Conservation (phyloP, 1,140 invertebrate genomes). For the Cyclina sinensis region DNA sequence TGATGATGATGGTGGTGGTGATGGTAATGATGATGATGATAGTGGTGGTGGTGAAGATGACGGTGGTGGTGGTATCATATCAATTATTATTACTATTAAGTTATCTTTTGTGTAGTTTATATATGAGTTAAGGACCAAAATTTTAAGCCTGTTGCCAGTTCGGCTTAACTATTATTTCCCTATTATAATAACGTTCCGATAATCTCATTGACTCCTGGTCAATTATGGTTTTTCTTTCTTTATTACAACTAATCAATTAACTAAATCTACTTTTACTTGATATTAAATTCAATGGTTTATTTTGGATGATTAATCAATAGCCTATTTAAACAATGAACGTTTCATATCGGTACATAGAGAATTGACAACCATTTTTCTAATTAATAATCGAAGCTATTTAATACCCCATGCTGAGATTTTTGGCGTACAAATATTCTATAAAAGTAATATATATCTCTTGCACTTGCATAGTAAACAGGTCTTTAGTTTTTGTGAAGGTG, state of each 20-base stretch:
- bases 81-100: too few relatives aligned
- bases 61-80: too few relatives aligned
- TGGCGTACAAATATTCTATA: too few relatives aligned
- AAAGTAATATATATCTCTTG: too few relatives aligned
- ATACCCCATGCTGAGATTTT: neutral
- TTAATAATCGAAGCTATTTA: neutral
- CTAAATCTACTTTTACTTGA: neutral
- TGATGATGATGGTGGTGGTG: too few relatives aligned
- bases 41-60: too few relatives aligned
- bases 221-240: neutral
- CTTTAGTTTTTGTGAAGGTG: too few relatives aligned
- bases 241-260: neutral
- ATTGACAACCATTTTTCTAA: neutral
- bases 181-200: neutral
- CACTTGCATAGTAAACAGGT: too few relatives aligned
- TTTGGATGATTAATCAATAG: neutral
- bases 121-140: too few relatives aligned
- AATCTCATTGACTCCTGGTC: slow-evolving; percentile 4
- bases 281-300: neutral
- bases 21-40: too few relatives aligned
- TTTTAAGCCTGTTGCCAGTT: too few relatives aligned
- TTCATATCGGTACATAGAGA: neutral
- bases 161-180: neutral
- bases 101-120: too few relatives aligned
- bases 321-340: neutral